Evolutionary conservation across 2,113 vertebrate genomes (phyloP).

Genomic region (Epinephelus moara): DNA sequence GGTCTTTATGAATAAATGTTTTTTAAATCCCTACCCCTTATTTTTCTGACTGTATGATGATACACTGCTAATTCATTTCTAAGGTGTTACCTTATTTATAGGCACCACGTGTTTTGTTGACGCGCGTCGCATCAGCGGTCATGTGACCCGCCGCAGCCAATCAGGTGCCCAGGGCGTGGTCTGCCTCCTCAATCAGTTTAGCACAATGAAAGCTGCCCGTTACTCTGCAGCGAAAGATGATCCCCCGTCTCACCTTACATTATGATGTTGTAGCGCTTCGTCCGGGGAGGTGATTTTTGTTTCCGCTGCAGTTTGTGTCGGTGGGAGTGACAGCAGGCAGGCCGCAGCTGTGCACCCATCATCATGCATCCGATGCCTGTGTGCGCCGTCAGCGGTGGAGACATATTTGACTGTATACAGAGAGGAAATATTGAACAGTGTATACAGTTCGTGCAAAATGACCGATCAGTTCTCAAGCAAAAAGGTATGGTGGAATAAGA

Average conservation of each 20-base stretch:
- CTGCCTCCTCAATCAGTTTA: constrained; percentile 47
- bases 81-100: constrained; percentile 11
- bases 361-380: constrained; percentile 68
- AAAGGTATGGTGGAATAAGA: constrained; percentile 76
- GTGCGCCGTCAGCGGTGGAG: constrained; percentile 54
- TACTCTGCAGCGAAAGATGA: constrained; percentile 40
- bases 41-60: too few species aligned
- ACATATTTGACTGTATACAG: constrained; percentile 84
- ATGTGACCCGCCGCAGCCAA: constrained; percentile 54
- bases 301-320: not conserved
- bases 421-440: constrained; percentile 80
- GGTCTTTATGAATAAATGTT: not conserved
- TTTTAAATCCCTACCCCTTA: too few species aligned
- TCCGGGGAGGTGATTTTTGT: constrained; percentile 15
- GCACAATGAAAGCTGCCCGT: constrained; percentile 41
- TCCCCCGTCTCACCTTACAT: constrained; percentile 13
- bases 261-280: constrained; percentile 26
- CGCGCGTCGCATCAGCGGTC: not conserved
- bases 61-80: not conserved
- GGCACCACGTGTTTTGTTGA: not conserved
- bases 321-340: constrained; percentile 17
- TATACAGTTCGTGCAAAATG: constrained; percentile 72
- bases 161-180: constrained; percentile 58
- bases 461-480: constrained; percentile 74
- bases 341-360: not conserved